A percentile compares a stretch with the other conserved stretches of the same genome.
These are phyloP conservation scores for Tiliacea aurago DNA, from an alignment of 2,888 invertebrate species.

Conservation along the genomic window DNA sequence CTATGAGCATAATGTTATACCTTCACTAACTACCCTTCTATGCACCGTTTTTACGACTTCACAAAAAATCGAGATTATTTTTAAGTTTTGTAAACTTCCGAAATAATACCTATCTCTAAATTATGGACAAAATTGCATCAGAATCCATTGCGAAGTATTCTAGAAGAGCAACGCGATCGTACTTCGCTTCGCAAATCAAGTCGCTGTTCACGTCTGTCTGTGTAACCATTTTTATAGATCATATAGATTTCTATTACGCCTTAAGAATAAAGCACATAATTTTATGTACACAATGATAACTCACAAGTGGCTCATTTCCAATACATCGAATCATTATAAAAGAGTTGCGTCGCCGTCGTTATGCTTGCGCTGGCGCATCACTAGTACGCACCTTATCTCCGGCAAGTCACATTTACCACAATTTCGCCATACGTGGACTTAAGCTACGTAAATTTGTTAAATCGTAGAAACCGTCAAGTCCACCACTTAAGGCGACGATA, in stretches of 20 bases:
- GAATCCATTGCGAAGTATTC: too few species aligned
- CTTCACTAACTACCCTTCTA: neutral
- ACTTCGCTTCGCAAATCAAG: too few species aligned
- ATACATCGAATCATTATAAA: conserved; percentile 20
- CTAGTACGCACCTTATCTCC: conserved; percentile 41
- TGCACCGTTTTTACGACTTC: neutral
- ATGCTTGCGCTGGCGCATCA: conserved; percentile 41
- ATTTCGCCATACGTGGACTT: conserved; percentile 22
- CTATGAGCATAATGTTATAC: neutral
- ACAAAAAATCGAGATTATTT: too few species aligned
- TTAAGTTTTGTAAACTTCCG: too few species aligned
- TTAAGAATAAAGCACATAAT: conserved; percentile 1
- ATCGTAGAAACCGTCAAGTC: neutral
- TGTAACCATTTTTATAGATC: too few species aligned
- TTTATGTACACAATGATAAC: conserved; percentile 9
- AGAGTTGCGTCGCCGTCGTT: conserved; percentile 37
- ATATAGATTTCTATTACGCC: neutral
- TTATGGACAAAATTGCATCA: too few species aligned
- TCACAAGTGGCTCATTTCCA: conserved; percentile 35
- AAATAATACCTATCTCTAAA: too few species aligned
- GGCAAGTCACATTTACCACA: conserved; percentile 44
- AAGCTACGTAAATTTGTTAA: conserved; percentile 11
- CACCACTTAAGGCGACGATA: too few species aligned
- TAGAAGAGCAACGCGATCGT: too few species aligned
- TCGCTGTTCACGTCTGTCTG: too few species aligned